Evolutionary conservation across 2,113 vertebrate species (phyloP).

Genomic region (Lichenostomus cassidix): DNA sequence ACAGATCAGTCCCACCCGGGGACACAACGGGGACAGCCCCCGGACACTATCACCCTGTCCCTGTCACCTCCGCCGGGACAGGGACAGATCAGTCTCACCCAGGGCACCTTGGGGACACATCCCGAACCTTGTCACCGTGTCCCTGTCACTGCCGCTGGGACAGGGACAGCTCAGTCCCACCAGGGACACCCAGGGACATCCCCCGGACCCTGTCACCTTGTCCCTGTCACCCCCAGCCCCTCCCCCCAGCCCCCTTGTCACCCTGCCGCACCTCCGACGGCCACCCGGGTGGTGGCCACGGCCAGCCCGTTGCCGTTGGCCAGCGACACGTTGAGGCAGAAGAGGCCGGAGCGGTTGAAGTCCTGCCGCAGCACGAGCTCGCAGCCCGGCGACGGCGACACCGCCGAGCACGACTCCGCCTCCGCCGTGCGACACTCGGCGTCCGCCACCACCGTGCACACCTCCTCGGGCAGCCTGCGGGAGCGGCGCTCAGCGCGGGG

Average conservation of each 20-base stretch:
- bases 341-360: conserved; percentile 86
- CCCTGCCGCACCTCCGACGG: conserved; percentile 74
- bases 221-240: too few species aligned
- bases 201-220: too few species aligned
- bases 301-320: conserved; percentile 88
- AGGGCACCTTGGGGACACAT: too few species aligned
- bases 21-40: neutral
- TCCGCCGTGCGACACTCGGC: conserved; percentile 82
- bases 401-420: conserved; percentile 78
- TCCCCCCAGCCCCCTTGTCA: neutral
- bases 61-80: neutral
- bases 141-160: too few species aligned
- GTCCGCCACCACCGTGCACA: conserved; percentile 88
- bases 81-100: too few species aligned
- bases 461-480: conserved; percentile 84
- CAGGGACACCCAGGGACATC: too few species aligned
- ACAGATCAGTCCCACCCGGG: too few species aligned
- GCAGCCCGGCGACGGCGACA: conserved; percentile 82
- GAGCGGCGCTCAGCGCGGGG: too few species aligned
- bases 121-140: too few species aligned
- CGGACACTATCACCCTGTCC: neutral
- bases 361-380: conserved; percentile 86
- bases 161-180: too few species aligned
- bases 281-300: conserved; percentile 83
- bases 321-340: conserved; percentile 92